Evolutionary conservation across 2,797 vertebrate species (phyloP).

Genomic region (Melanotaenia boesemani): DNA sequence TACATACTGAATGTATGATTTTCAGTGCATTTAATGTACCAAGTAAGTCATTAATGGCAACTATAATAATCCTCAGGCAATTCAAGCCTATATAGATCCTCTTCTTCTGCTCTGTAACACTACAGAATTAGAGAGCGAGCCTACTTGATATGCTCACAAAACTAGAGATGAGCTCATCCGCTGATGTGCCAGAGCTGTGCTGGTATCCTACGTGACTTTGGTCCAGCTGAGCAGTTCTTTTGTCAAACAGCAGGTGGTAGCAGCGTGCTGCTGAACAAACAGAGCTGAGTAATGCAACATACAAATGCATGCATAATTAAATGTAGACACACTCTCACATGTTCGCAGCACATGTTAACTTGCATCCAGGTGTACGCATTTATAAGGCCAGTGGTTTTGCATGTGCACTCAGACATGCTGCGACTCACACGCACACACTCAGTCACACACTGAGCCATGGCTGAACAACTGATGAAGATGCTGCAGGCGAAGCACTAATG

Average conservation of each 20-base stretch:
- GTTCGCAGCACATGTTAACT: conserved; percentile 61
- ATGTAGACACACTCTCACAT: conserved; percentile 46
- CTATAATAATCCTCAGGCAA: conserved; percentile 40
- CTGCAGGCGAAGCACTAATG: conserved; percentile 82
- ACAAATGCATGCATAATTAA: conserved; percentile 5
- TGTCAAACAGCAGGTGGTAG: conserved; percentile 74
- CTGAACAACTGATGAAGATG: conserved; percentile 83
- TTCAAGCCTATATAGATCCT: conserved; percentile 41
- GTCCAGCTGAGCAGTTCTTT: conserved; percentile 30
- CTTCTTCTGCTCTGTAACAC: conserved; percentile 35
- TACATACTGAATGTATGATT: conserved; percentile 17
- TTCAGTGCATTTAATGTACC: conserved; percentile 43
- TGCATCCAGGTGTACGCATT: conserved; percentile 50
- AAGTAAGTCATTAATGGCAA: conserved; percentile 52
- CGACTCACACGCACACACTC: conserved; percentile 15
- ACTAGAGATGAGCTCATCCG: conserved; percentile 76
- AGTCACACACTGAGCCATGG: conserved; percentile 56
- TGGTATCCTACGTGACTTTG: conserved; percentile 79
- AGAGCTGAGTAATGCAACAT: conserved; percentile 18
- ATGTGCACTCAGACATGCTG: conserved; percentile 52
- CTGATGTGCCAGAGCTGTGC: conserved; percentile 62
- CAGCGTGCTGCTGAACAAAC: conserved; percentile 38
- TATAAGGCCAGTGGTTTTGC: conserved; percentile 21
- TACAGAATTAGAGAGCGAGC: conserved; percentile 33
- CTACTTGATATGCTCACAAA: conserved; percentile 62